Evolutionary conservation across 2,797 vertebrate species (phyloP), one percentile per base, ranked within the genome.

Genomic region (Holocentrus rufus): DNA sequence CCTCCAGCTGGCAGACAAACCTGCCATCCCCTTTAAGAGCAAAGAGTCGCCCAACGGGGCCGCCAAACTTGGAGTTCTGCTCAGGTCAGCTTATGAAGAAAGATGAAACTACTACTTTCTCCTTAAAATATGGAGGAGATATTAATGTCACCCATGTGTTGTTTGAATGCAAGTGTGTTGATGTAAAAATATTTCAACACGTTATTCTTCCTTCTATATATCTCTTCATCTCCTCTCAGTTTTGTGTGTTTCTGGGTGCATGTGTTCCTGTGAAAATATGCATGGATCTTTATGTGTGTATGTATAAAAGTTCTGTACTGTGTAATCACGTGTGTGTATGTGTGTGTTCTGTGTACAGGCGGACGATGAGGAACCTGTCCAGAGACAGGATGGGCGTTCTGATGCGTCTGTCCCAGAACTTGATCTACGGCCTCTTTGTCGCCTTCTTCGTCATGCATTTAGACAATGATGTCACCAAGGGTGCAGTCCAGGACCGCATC

Each of bases 351-450:
- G 42, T 81, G 77, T 85, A 65, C 83, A 99, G 98, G 91, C 94
- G 96, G 85, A 93, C 94, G 13, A 82, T 84, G 1, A 94, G 93
- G 79, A 98, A 99, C 88, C 84, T 98, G 31, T 93, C 93, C 81
- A 94, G 96, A 89, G 94, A 98, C 88, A 94, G 96, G 87, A 95
- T 93, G 85, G 97, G 96, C 0, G 87, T 99, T 46, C 76, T 93
- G 49, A 97, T 97, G 96, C 96, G 97, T 31, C 94, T 98, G 39
- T 93, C 93, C n/a, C 97, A 99, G 94, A 99, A 98, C 80, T 81
- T 99, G 63, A 92, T 98, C 47, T 96, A 96, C 65, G 95, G 94
- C 18, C 87, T 98, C 69, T 97, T 98, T 27, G 25, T 98, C 79
- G 95, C 94, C 25, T 95, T 98, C 85, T 99, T 95, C 72, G 90